Evolutionary conservation across 2,113 vertebrate species (phyloP), one percentile per base, ranked within the genome.

Genomic region (Lichenostomus cassidix): DNA sequence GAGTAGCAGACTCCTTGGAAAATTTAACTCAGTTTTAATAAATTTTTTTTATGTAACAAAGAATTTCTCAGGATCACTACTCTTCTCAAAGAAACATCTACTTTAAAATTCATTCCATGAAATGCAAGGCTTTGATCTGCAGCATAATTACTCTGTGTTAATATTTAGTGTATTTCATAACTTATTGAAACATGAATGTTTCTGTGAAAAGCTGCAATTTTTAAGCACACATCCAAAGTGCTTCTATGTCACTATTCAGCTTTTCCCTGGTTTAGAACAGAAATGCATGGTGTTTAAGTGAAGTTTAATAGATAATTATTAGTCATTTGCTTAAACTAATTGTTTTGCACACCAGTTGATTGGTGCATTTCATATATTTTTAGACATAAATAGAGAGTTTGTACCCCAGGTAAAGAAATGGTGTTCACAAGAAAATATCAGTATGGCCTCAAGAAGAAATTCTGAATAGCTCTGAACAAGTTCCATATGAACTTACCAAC

Each of bases 1-100:
- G 55, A 59, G 27, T 7, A 68, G 9, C 3, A 24, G 7, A 41
- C 1, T 16, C 18, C 8, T 47, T 33, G 15, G 5, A 65, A 62
- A 69, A 74, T 24, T 25, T 52, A 73, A 68, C 4, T 44, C 15
- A 13, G 5, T 37, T 79, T 60, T 37, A 62, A 42, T 25, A 20
- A 4, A 2, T 15, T 5, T 10, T 24, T 46, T 56, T 83, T 55
- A 14, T 0, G 0, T 39, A 50, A 33, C 8, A 46, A 92, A 63
- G 2, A n/a, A 31, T 31, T 84, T 37, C 2, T 82, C n/a, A 37
- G 56, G 15, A 39, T 67, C 55, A 33, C 19, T 23, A 9, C 3
- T 78, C 87, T 62, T 91, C 41, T 62, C 12, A 31, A 33, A 74
- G 12, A 69, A 44, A 52, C 14, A 14, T 65, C 28, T 62, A 27